These are phyloP conservation scores for Volucella inflata DNA, from an alignment of 2,888 invertebrate species.

Conservation along the genomic window DNA sequence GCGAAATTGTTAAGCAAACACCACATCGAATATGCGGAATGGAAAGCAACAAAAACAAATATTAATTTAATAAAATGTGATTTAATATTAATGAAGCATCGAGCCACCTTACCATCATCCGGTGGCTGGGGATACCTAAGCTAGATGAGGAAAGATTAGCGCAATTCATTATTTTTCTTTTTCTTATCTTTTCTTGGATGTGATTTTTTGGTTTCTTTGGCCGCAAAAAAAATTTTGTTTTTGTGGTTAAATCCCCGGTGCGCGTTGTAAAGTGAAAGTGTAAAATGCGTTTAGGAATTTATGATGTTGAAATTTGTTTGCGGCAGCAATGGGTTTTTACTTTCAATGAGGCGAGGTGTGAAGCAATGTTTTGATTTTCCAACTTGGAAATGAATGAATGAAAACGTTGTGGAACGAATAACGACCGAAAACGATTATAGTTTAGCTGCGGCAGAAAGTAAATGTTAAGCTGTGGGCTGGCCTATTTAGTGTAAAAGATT, in stretches of 20 bases:
- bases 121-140: constrained; percentile 31
- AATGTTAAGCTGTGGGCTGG: too few relatives aligned
- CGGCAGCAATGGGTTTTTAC: constrained; percentile 51
- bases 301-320: constrained; percentile 68
- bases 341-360: constrained; percentile 57
- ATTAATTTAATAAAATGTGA: constrained; percentile 60
- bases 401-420: constrained; percentile 8
- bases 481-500: too few relatives aligned
- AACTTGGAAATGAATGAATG: constrained; percentile 36
- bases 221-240: constrained; percentile 48
- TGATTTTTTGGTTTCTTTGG: constrained; percentile 39
- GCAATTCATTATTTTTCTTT: constrained; percentile 8
- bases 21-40: not conserved
- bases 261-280: constrained; percentile 67
- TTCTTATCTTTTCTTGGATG: constrained; percentile 32
- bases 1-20: constrained; percentile 54
- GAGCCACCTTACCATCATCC: not conserved
- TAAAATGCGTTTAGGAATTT: constrained; percentile 72
- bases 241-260: too few relatives aligned
- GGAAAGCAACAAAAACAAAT: constrained; percentile 51
- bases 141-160: constrained; percentile 25
- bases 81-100: constrained; percentile 34
- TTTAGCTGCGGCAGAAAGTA: too few relatives aligned
- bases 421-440: not conserved
- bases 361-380: constrained; percentile 48